Evolutionary conservation across 2,797 vertebrate species (phyloP).

Genomic region (Monodelphis domestica): DNA sequence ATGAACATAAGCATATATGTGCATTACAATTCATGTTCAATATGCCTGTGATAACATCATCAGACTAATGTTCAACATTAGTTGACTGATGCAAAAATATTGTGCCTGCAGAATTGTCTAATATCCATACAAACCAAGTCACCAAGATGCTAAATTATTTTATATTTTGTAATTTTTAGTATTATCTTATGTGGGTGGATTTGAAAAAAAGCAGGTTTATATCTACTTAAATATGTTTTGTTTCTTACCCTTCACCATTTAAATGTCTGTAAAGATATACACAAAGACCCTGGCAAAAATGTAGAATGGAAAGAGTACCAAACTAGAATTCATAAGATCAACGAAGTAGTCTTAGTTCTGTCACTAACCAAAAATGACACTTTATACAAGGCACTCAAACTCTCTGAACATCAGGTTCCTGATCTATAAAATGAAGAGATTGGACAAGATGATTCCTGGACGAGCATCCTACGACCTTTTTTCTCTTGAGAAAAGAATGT

Average conservation of each 20-base stretch:
- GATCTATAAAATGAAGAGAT: not conserved
- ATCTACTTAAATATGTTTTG: not conserved
- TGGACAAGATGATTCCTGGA: not conserved
- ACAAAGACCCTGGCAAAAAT: not conserved
- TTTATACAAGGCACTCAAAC: not conserved
- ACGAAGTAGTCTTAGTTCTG: not conserved
- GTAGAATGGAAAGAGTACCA: not conserved
- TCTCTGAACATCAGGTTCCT: not conserved
- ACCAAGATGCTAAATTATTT: not conserved
- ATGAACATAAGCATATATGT: not conserved
- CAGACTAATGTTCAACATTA: not conserved
- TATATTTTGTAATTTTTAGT: not conserved
- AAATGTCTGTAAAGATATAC: not conserved
- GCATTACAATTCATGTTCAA: not conserved
- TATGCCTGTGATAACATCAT: not conserved
- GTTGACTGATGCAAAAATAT: slow-evolving; percentile 16
- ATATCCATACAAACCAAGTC: not conserved
- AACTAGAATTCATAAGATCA: not conserved
- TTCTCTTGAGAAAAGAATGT: not conserved
- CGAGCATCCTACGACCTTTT: not conserved
- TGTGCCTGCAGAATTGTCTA: not conserved
- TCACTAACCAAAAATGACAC: not conserved
- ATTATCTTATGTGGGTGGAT: not conserved
- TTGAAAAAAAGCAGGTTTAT: not conserved
- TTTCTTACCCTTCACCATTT: not conserved